Percentiles rank a stretch among this genome's conserved stretches.
phyloP scores from a whole-genome alignment of 2,797 vertebrate species.

The Dicrostonyx torquatus region DNA sequence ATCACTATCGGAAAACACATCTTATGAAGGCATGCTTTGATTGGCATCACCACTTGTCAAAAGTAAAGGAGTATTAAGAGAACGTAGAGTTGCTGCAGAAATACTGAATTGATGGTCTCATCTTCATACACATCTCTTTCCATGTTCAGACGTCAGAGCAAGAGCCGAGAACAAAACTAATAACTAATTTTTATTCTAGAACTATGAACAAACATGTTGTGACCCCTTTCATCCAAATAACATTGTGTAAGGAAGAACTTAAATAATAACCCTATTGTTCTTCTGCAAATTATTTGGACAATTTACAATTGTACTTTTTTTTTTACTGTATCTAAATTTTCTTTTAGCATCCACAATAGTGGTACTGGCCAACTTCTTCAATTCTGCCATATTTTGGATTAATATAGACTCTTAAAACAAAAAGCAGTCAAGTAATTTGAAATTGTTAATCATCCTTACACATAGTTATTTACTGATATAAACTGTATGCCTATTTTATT shows the following conservation, averaged over 20 bases:
- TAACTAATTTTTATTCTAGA: background rate
- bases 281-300: background rate
- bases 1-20: conserved; percentile 87
- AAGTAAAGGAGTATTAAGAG: background rate
- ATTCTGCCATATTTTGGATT: conserved; percentile 5
- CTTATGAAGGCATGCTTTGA: conserved; percentile 5
- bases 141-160: background rate
- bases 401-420: background rate
- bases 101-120: background rate
- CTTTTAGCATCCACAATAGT: background rate
- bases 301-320: background rate
- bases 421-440: conserved; percentile 20
- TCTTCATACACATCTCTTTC: background rate
- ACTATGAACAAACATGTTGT: background rate
- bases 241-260: background rate
- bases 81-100: background rate
- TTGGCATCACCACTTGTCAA: background rate
- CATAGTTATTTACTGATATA: background rate
- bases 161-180: background rate
- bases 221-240: background rate
- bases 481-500: background rate
- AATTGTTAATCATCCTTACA: background rate
- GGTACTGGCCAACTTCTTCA: background rate
- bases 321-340: conserved; percentile 17
- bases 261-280: conserved; percentile 9